Evolutionary conservation across 2,797 vertebrate genomes (phyloP), one percentile per base, ranked within the genome.

Genomic region (Prunella strophiata): DNA sequence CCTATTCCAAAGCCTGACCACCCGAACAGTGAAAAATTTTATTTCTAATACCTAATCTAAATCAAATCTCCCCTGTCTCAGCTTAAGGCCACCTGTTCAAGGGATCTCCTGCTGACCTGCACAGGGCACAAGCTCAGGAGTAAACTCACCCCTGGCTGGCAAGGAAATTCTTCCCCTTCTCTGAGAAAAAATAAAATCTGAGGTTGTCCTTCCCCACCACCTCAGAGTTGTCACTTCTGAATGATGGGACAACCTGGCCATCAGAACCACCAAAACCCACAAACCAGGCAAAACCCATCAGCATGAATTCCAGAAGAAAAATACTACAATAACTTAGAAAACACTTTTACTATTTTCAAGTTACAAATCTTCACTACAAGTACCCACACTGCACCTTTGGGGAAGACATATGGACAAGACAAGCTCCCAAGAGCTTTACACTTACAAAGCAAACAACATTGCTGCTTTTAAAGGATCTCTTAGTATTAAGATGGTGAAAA

Each of bases 61-160:
- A 65, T 19, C 11, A n/a, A 57, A 65, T 26, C 12, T 58, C 4
- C 9, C 4, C 40, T 13, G 1, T 63, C 23, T 63, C 57, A 38
- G 5, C 3, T 63, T 50, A 70, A 70, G 8, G 20, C 4, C 2
- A 3, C 8, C 14, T 11, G 8, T 11, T 38, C 29, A 47, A 20
- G 12, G 10, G 6, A 83, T 52, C 20, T 22, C 9, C 8, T 1
- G 1, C 62, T 19, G 27, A 16, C 8, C 15, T 3, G 17, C 18
- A 13, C 3, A 16, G 8, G 8, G 2, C 21, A 40, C 7, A 6
- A 18, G 22, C 19, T n/a, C 3, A 4, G 5, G 7, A 17, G 9
- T 25, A 48, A 52, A 43, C 19, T 12, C 0, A 0, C 1, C 3
- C 10, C 1, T 4, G 5, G 36, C 26, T 8, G 18, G 19, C 70